phyloP scores from a whole-genome alignment of 2,888 invertebrate species.

The Hirtodrosophila cameraria region DNA sequence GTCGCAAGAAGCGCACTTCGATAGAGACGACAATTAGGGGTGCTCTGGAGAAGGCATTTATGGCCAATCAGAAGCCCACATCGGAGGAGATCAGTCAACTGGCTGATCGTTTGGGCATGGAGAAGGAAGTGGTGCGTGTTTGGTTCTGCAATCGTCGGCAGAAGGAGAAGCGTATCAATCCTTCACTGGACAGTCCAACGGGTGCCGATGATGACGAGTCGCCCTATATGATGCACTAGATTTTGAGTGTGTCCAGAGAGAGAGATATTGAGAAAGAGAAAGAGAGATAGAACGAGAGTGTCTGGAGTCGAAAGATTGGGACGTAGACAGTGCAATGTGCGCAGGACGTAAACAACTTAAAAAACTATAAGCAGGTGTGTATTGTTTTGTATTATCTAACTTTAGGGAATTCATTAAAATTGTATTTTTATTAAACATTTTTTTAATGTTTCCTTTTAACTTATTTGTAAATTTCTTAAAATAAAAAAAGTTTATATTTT shows the following conservation, averaged over 20 bases:
- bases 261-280: no score
- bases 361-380: constrained; percentile 57
- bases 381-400: background rate
- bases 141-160: constrained; percentile 99
- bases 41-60: constrained; percentile 97
- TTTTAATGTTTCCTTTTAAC: no score
- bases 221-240: constrained; percentile 81
- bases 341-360: constrained; percentile 26
- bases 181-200: constrained; percentile 90
- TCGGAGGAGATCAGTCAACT: constrained; percentile 97
- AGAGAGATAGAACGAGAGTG: no score
- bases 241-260: no score
- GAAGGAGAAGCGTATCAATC: constrained; percentile 98
- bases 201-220: constrained; percentile 85
- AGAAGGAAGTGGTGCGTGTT: constrained; percentile 96
- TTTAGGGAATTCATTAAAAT: no score
- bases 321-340: constrained; percentile 70
- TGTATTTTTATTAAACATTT: no score
- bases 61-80: constrained; percentile 97
- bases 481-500: no score
- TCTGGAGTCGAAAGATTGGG: no score
- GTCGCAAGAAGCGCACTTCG: constrained; percentile 98
- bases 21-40: constrained; percentile 97
- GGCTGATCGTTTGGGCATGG: constrained; percentile 97
- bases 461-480: no score